Evolutionary conservation across 2,888 invertebrate species (phyloP).

Genomic region (Papilio gigon): DNA sequence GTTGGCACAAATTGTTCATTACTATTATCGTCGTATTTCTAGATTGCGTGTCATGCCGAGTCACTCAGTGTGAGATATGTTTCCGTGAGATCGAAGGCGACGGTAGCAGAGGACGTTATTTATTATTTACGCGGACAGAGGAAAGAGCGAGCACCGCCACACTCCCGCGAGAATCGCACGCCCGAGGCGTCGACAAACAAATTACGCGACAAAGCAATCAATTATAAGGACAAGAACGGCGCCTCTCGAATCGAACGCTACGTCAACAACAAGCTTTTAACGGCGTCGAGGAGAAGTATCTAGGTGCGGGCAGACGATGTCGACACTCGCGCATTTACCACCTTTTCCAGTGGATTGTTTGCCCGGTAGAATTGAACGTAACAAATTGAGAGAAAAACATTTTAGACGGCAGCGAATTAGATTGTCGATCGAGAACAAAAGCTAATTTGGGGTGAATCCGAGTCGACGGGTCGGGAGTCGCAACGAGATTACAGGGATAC

Average conservation of each 20-base stretch:
- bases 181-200: constrained; percentile 73
- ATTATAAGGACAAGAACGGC: constrained; percentile 78
- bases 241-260: constrained; percentile 77
- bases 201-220: constrained; percentile 83
- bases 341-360: constrained; percentile 62
- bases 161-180: constrained; percentile 72
- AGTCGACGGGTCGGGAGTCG: constrained; percentile 71
- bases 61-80: constrained; percentile 53
- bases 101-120: constrained; percentile 57
- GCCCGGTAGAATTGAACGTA: constrained; percentile 53
- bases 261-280: constrained; percentile 82
- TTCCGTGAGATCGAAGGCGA: constrained; percentile 40
- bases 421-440: constrained; percentile 75
- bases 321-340: constrained; percentile 61
- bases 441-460: constrained; percentile 75
- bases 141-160: constrained; percentile 64
- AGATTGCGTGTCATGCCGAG: constrained; percentile 46
- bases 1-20: neutral
- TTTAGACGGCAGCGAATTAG: constrained; percentile 69
- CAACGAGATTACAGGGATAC: constrained; percentile 78
- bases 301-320: constrained; percentile 57
- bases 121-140: constrained; percentile 76
- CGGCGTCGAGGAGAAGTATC: constrained; percentile 64
- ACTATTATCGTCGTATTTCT: constrained; percentile 1
- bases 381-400: constrained; percentile 66